Evolutionary conservation across 2,888 invertebrate species (phyloP), one percentile per base, ranked within the genome.

Genomic region (Lomographa bimaculata): DNA sequence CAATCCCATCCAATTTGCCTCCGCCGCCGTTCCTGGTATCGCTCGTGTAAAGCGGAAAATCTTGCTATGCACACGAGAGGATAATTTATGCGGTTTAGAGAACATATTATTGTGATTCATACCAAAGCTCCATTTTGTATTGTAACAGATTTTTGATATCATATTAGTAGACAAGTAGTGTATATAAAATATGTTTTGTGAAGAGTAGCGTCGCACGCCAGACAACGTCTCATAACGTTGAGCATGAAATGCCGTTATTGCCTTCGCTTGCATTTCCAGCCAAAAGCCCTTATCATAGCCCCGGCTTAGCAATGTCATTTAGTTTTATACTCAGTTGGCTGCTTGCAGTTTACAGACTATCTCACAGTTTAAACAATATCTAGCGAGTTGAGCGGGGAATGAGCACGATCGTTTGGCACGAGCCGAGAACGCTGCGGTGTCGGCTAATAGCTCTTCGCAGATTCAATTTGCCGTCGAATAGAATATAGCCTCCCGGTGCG

Each of bases 1-100:
- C 84, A 84, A 82, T 85, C 79, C 77, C 66, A 78, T 83, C 84
- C 83, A 86, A 85, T 85, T 86, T 83, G 77, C 80, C 77, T 81
- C 69, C 74, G 74, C 74, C 72, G 75, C 66, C 49, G 48, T 46
- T 72, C 74, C 69, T 70, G 69, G 77, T 74, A 72, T 74, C 75
- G 73, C 76, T 79, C 66, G 78, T 77, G 78, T 81, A 83, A 83
- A 79, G 78, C 80, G 74, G 79, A 75, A 85, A 85, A 84, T 83
- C 78, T 82, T 71, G 65, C 75, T 69, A 69, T 64, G 60, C 71
- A 57, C 62, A 66, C 69, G 63, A 69, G 71, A 70, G 74, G 80
- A 85, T 80, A 82, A 76, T 80, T 84, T 79, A 78, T 75, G 62
- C 70, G n/a, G n/a, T n/a, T n/a, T n/a, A n/a, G n/a, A n/a, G n/a